Conservation (phyloP, 2,888 invertebrate genomes). For the Limnephilus rhombicus region DNA sequence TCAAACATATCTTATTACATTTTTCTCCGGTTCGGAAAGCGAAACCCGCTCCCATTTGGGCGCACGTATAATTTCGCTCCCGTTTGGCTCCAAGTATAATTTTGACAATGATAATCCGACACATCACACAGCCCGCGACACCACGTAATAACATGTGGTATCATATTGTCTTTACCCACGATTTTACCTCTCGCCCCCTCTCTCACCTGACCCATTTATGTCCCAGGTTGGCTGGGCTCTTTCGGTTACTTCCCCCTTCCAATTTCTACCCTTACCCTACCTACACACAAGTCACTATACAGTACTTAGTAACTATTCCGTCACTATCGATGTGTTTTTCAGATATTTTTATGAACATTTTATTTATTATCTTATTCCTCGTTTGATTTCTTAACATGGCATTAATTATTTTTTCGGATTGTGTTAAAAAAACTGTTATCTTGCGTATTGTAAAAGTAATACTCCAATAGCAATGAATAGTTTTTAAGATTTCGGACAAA, state of each 20-base stretch:
- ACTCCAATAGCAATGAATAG: too few species aligned
- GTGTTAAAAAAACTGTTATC: too few species aligned
- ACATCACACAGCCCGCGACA: conserved; percentile 48
- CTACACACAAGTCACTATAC: background rate
- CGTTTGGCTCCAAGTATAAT: conserved; percentile 31
- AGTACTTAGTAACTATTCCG: background rate
- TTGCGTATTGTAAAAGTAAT: too few species aligned
- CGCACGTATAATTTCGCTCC: conserved; percentile 46
- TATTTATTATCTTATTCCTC: too few species aligned
- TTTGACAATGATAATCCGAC: conserved; percentile 52
- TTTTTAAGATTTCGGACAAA: too few species aligned
- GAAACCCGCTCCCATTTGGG: conserved; percentile 27
- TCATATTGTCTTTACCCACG: conserved; percentile 40
- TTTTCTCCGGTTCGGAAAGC: conserved; percentile 32
- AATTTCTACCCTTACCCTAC: background rate
- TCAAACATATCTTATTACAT: conserved; percentile 44
- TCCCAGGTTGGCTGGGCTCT: background rate
- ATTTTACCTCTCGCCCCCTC: background rate
- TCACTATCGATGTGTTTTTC: background rate
- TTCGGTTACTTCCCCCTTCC: background rate
- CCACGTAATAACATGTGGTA: conserved; percentile 48
- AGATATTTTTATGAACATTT: background rate
- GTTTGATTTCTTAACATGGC: background rate
- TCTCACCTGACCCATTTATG: conserved; percentile 19
- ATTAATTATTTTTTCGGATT: too few species aligned